Evolutionary conservation across 1,140 invertebrate genomes (phyloP).

Genomic region (Cotesia glomerata): DNA sequence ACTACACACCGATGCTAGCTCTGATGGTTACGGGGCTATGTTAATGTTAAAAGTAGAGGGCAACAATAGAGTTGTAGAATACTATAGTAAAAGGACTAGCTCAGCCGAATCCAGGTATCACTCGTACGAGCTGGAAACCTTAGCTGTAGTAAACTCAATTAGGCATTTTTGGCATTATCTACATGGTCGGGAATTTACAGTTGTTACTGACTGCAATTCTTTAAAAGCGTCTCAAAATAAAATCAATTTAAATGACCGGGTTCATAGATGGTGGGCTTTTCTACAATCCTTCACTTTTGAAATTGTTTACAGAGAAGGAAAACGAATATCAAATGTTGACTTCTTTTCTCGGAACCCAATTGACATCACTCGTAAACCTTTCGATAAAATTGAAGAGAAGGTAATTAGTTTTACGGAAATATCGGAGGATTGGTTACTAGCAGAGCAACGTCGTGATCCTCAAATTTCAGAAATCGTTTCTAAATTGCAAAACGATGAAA

Average conservation of each 20-base stretch:
- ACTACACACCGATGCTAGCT: slow-evolving; percentile 33
- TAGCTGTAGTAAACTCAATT: too few relatives aligned
- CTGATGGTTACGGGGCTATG: slow-evolving; percentile 31
- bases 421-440: slow-evolving; percentile 35
- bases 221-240: slow-evolving; percentile 44
- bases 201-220: slow-evolving; percentile 48
- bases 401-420: slow-evolving; percentile 32
- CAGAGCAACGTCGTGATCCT: slow-evolving; percentile 34
- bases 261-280: slow-evolving; percentile 49
- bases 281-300: slow-evolving; percentile 45
- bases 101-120: slow-evolving; percentile 27
- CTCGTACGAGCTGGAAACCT: too few relatives aligned
- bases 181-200: slow-evolving; percentile 33
- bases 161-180: slow-evolving; percentile 42
- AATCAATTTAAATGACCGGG: slow-evolving; percentile 47
- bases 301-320: slow-evolving; percentile 27
- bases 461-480: slow-evolving; percentile 29
- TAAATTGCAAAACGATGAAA: slow-evolving; percentile 28
- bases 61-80: slow-evolving; percentile 37
- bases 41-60: slow-evolving; percentile 37
- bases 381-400: slow-evolving; percentile 21
- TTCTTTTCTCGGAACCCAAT: slow-evolving; percentile 30
- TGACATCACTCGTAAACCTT: background rate
- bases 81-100: slow-evolving; percentile 39
- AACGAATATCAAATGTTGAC: slow-evolving; percentile 28